Conservation (phyloP, 2,113 vertebrate genomes). For the Synodontis membranacea region DNA sequence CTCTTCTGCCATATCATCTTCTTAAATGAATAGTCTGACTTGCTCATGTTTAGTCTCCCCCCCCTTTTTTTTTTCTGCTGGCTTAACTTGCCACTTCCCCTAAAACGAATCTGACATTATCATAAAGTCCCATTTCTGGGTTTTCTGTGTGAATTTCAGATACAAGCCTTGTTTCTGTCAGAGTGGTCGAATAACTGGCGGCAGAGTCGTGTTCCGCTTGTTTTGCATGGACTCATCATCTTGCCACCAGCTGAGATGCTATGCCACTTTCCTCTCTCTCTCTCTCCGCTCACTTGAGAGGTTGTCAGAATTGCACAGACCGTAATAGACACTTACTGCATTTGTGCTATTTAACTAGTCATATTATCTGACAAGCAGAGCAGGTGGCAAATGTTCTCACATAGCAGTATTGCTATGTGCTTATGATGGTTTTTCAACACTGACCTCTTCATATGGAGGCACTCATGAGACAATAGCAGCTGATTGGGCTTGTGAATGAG, state of each 20-base stretch:
- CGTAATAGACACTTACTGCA: conserved; percentile 21
- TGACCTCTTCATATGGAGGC: conserved; percentile 14
- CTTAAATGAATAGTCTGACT: conserved; percentile 15
- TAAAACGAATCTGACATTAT: conserved; percentile 31
- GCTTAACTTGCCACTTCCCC: background rate
- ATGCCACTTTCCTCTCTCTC: background rate
- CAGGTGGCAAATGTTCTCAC: conserved; percentile 20
- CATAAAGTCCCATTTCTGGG: conserved; percentile 29
- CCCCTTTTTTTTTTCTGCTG: conserved; percentile 22
- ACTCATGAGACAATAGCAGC: conserved; percentile 17
- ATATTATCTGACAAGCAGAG: conserved; percentile 17
- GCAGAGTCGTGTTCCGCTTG: conserved; percentile 11
- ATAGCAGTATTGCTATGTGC: background rate
- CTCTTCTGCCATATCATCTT: conserved; percentile 20
- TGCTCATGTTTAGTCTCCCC: background rate
- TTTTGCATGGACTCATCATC: conserved; percentile 32
- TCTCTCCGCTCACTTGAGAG: conserved; percentile 25
- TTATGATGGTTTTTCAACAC: background rate
- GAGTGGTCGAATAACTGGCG: conserved; percentile 35
- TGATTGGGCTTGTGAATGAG: conserved; percentile 34
- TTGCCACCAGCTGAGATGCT: conserved; percentile 20
- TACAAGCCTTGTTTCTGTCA: conserved; percentile 37
- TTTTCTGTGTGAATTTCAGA: conserved; percentile 13
- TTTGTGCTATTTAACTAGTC: conserved; percentile 20
- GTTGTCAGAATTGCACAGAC: conserved; percentile 4